Evolutionary conservation across 2,888 invertebrate species (phyloP).

Genomic region (Carpatolechia fugitivella): DNA sequence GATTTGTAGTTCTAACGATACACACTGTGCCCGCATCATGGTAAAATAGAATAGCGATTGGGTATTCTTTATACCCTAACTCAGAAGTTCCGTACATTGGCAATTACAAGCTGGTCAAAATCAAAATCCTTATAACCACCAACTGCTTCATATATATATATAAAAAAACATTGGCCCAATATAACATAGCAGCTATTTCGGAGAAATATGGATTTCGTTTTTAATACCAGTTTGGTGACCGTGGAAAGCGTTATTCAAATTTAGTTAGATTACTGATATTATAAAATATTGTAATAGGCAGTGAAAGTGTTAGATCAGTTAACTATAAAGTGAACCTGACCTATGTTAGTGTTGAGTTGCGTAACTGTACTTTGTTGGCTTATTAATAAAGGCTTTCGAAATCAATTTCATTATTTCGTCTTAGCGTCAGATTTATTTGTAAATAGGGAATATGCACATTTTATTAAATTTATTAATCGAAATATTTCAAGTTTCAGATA

Average conservation of each 20-base stretch:
- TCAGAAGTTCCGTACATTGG: slow-evolving; percentile 48
- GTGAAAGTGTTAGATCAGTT: slow-evolving; percentile 16
- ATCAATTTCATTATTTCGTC: neutral
- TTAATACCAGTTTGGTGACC: neutral
- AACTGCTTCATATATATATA: too few species aligned
- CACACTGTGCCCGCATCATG: too few species aligned
- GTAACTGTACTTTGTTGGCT: neutral
- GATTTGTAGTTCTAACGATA: too few species aligned
- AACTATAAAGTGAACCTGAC: neutral
- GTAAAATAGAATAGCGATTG: too few species aligned
- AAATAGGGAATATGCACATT: too few species aligned
- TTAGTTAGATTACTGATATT: slow-evolving; percentile 6
- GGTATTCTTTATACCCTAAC: slow-evolving; percentile 43
- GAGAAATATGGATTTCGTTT: neutral
- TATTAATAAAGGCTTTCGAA: neutral
- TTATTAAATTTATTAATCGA: too few species aligned
- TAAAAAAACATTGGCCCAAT: neutral
- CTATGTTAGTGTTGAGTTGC: neutral
- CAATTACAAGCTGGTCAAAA: slow-evolving; percentile 25
- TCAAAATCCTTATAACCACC: too few species aligned
- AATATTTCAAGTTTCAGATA: too few species aligned
- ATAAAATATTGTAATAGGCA: slow-evolving; percentile 18
- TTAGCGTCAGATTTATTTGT: too few species aligned
- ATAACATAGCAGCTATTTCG: neutral
- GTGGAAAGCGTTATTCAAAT: slow-evolving; percentile 7